phyloP scores from a whole-genome alignment of 2,797 vertebrate species.

The Geotrypetes seraphini region DNA sequence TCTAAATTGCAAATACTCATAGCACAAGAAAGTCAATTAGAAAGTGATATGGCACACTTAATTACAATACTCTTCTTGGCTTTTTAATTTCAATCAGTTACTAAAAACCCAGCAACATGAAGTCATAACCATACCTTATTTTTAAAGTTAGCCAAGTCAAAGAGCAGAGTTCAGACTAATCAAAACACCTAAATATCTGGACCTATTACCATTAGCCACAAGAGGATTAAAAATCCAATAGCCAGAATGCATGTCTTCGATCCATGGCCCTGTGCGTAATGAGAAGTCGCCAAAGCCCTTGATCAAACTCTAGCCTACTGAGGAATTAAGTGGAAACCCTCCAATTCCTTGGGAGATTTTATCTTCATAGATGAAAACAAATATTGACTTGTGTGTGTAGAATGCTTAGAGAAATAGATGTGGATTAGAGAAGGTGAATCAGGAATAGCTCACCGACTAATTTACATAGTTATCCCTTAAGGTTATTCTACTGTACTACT shows the following conservation, averaged over 20 bases:
- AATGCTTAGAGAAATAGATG: constrained; percentile 90
- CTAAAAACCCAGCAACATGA: constrained; percentile 61
- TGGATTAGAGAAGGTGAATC: constrained; percentile 82
- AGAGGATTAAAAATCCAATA: constrained; percentile 99
- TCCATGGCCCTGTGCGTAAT: constrained; percentile 77
- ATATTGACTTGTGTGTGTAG: constrained; percentile 87
- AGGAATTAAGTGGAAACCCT: constrained; percentile 63
- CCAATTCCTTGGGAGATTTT: constrained; percentile 97
- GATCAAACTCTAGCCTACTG: constrained; percentile 76
- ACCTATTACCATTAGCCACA: constrained; percentile 83
- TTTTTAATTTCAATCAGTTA: constrained; percentile 50
- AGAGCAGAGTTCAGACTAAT: constrained; percentile 84
- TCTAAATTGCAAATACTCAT: no score
- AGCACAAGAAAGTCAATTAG: no score
- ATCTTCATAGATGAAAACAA: constrained; percentile 96
- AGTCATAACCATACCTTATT: constrained; percentile 64
- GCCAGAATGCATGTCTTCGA: constrained; percentile 90
- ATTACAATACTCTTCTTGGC: no score
- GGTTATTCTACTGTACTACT: no score
- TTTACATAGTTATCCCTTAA: no score
- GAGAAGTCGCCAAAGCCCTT: constrained; percentile 91
- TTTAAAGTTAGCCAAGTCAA: constrained; percentile 96
- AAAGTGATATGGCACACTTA: no score
- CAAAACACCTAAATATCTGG: constrained; percentile 97
- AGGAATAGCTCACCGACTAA: no score